Percentiles rank a stretch among this genome's conserved stretches.
phyloP scores from a whole-genome alignment of 2,113 vertebrate genomes.

The Aspidoscelis tigris region DNA sequence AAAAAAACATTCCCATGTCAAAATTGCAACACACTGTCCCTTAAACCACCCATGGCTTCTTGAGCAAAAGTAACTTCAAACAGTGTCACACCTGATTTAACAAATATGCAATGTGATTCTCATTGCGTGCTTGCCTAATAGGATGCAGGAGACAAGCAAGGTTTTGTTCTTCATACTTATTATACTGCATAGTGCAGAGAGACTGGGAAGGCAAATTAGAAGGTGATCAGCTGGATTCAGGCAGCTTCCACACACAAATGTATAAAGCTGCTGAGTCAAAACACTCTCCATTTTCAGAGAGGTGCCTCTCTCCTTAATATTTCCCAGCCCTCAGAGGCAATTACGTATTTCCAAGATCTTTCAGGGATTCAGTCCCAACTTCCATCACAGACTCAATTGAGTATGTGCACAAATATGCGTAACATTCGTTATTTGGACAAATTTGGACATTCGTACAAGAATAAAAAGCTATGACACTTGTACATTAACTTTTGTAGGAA shows the following conservation, averaged over 20 bases:
- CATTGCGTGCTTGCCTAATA: too few species aligned
- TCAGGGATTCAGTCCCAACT: not conserved
- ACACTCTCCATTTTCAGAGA: not conserved
- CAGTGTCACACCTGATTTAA: not conserved
- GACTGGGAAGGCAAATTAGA: not conserved
- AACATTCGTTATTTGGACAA: too few species aligned
- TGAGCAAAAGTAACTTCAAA: not conserved
- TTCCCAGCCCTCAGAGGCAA: not conserved
- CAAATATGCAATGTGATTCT: not conserved
- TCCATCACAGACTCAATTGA: not conserved
- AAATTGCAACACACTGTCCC: not conserved
- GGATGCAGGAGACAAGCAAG: not conserved
- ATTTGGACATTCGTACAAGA: too few species aligned
- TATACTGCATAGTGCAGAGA: not conserved
- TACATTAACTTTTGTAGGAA: too few species aligned
- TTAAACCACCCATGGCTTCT: not conserved
- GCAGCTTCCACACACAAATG: accelerated
- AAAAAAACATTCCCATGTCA: not conserved
- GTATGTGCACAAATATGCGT: too few species aligned
- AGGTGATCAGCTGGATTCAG: not conserved
- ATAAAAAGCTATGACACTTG: too few species aligned
- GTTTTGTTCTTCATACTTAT: too few species aligned
- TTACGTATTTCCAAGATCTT: not conserved
- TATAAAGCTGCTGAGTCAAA: not conserved
- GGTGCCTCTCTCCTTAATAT: not conserved